Base-by-base conservation (phyloP, 2,888 invertebrate genomes). In the Gastrophysa polygoni region DNA sequence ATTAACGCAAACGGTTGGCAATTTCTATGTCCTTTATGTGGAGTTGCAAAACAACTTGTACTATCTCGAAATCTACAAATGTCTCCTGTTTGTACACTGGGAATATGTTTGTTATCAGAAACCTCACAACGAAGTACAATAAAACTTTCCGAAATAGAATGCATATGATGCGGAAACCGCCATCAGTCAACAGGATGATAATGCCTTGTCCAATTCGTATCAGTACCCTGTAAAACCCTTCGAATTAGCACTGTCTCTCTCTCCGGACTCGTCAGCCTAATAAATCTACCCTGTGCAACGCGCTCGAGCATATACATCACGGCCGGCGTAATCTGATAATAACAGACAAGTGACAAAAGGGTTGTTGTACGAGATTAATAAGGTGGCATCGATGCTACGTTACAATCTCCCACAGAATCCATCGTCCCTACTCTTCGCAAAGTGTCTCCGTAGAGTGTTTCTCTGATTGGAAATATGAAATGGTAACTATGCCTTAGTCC, bases 341-440 rank as follows among this genome's bases (percentile, higher is more conserved):
- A 71, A 69, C 67, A 69, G 71, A 70, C 71, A 70, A 71, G 70
- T 70, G 70, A 73, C 71, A 70, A 73, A 73, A 71, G 70, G 70
- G 66, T 64, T 62, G 67, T 64, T 60, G 57, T 60, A 18, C 63
- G 63, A 67, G 69, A 72, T 69, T 72, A 69, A 71, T 71, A 72
- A 69, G 68, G 66, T 61, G 62, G 63, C 64, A 70, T 69, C 56
- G 63, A 67, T 61, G 63, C 56, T 55, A 43, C 54, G 24, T 57
- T 58, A 58, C 54, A 43, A 49, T 49, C 48, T 17, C 57, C 21
- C 28, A 38, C 38, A n/a, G 14, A 38, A 38, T n/a, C 24, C 7
- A 8, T 20, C 34, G 21, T 43, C 17, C 29, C 21, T 17, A 11
- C 52, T 14, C 21, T 21, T 14, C 38, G 16, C 43, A 43, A 24